A percentile compares a stretch with the other conserved stretches of the same genome.
Conservation (phyloP, 37 sponge, comb jelly and placozoan genomes). For the Halichondria panicea region DNA sequence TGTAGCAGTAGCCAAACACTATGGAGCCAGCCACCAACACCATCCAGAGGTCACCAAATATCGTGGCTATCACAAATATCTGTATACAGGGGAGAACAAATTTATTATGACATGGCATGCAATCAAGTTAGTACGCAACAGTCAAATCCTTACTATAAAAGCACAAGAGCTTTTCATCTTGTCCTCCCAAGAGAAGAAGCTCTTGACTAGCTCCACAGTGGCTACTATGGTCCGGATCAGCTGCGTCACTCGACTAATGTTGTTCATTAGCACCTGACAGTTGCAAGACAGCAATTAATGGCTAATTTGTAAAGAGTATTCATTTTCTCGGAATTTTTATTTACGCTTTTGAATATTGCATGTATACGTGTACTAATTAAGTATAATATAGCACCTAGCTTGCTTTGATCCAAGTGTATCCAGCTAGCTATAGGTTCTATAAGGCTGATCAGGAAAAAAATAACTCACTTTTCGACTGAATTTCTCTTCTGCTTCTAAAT, state of each 20-base stretch:
- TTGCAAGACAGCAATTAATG: background rate
- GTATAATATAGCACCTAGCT: too few relatives aligned
- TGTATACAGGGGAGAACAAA: conserved; percentile 8
- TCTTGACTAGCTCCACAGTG: conserved; percentile 32
- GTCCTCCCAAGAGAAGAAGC: conserved; percentile 70
- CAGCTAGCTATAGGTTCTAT: too few relatives aligned
- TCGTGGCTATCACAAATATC: conserved; percentile 62
- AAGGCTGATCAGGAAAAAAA: background rate
- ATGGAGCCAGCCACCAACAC: conserved; percentile 27
- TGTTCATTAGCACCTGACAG: conserved; percentile 55
- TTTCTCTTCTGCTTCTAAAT: conserved; percentile 66
- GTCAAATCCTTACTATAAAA: conserved; percentile 55
- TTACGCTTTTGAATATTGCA: too few relatives aligned
- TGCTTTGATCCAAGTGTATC: too few relatives aligned
- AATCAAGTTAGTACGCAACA: background rate
- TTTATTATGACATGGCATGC: background rate
- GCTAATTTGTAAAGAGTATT: background rate
- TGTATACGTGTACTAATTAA: too few relatives aligned
- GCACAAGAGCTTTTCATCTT: conserved; percentile 34
- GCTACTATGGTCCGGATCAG: conserved; percentile 43
- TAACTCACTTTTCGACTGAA: conserved; percentile 65
- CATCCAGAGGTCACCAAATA: conserved; percentile 86
- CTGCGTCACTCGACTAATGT: conserved; percentile 42
- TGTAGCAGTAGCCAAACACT: conserved; percentile 72
- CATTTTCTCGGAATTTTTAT: too few relatives aligned